phyloP scores from a whole-genome alignment of 2,113 vertebrate genomes.

The Neofelis nebulosa region DNA sequence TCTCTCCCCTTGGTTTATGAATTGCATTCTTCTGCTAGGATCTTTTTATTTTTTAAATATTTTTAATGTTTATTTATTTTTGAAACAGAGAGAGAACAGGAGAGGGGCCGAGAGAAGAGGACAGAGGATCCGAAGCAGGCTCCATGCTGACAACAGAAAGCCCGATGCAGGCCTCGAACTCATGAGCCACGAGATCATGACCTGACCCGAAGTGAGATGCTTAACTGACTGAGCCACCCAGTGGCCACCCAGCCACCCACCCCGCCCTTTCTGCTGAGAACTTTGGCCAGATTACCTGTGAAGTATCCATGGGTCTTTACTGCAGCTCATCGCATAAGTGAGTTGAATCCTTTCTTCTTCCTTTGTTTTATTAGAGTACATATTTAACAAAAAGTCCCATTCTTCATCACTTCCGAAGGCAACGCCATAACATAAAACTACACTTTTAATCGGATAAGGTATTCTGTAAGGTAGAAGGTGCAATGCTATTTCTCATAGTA shows the following conservation, averaged over 20 bases:
- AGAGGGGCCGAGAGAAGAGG: too few relatives aligned
- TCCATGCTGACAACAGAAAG: too few relatives aligned
- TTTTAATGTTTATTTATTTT: too few relatives aligned
- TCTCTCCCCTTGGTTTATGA: neutral
- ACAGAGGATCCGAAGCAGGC: too few relatives aligned
- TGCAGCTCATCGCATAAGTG: slow-evolving; percentile 84
- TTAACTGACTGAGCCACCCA: too few relatives aligned
- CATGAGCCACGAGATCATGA: too few relatives aligned
- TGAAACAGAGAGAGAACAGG: too few relatives aligned
- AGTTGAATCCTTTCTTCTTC: slow-evolving; percentile 54
- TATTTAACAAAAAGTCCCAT: slow-evolving; percentile 86
- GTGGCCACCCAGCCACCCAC: too few relatives aligned
- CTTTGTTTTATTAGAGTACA: slow-evolving; percentile 58
- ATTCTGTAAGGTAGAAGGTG: slow-evolving; percentile 82
- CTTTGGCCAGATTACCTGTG: slow-evolving; percentile 81
- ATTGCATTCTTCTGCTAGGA: neutral
- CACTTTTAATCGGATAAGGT: slow-evolving; percentile 78
- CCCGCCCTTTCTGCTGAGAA: neutral
- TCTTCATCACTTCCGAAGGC: slow-evolving; percentile 85
- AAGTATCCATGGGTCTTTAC: slow-evolving; percentile 86
- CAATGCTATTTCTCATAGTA: neutral
- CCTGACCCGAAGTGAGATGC: too few relatives aligned
- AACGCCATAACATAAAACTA: slow-evolving; percentile 84
- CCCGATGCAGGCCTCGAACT: too few relatives aligned
- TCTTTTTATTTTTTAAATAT: too few relatives aligned